Evolutionary conservation across 2,797 vertebrate species (phyloP).

Genomic region (Sphenodon punctatus): DNA sequence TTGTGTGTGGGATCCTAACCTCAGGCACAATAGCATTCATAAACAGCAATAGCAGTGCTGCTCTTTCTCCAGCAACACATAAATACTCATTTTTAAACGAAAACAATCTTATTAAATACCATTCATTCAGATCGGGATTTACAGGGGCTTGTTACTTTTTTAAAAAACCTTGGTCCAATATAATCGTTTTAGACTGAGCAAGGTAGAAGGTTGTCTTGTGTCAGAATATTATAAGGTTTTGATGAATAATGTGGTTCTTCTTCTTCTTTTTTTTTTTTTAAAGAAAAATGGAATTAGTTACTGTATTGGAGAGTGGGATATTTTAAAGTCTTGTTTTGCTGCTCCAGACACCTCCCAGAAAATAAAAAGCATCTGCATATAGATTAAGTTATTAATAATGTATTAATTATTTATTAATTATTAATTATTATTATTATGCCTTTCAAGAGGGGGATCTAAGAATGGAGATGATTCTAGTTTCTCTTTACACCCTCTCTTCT

Average conservation of each 20-base stretch:
- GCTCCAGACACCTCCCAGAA: too few relatives aligned
- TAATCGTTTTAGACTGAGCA: conserved; percentile 75
- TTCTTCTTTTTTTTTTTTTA: too few relatives aligned
- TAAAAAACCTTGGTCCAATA: conserved; percentile 74
- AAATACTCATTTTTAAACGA: conserved; percentile 92
- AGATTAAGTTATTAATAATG: background rate
- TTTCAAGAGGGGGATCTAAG: conserved; percentile 36
- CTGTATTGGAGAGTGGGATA: conserved; percentile 51
- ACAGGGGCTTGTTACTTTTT: conserved; percentile 79
- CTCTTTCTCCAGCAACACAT: conserved; percentile 87
- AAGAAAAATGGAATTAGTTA: conserved; percentile 66
- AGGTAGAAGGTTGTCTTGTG: conserved; percentile 64
- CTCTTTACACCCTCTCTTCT: conserved; percentile 49
- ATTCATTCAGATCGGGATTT: conserved; percentile 90
- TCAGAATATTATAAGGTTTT: conserved; percentile 67
- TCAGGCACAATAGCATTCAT: conserved; percentile 95
- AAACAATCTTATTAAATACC: conserved; percentile 94
- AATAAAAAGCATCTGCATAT: background rate
- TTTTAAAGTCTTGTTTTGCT: conserved; percentile 45
- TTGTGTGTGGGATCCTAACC: conserved; percentile 98
- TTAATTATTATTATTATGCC: background rate
- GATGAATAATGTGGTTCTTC: conserved; percentile 75
- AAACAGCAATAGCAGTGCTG: conserved; percentile 90
- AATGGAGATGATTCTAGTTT: conserved; percentile 43
- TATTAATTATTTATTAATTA: background rate